phyloP scores from a whole-genome alignment of 1,140 invertebrate genomes.

The Zaprionus ghesquierei region DNA sequence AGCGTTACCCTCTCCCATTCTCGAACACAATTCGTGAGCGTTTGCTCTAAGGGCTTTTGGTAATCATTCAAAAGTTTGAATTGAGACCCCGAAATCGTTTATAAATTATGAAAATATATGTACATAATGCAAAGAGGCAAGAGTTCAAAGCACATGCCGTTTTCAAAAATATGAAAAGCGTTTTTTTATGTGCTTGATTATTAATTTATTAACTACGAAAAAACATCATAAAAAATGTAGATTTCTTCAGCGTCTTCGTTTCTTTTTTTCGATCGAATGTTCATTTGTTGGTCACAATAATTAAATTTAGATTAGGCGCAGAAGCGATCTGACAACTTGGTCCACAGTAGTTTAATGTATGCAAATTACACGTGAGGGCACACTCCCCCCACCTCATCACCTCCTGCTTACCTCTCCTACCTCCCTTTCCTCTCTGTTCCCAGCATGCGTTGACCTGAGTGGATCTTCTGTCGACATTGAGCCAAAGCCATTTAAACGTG shows the following conservation, averaged over 20 bases:
- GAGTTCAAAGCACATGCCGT: conserved; percentile 73
- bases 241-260: conserved; percentile 50
- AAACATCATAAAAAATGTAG: conserved; percentile 38
- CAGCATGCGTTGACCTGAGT: conserved; percentile 12
- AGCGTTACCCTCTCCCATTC: neutral
- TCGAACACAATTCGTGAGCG: neutral
- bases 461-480: conserved; percentile 65
- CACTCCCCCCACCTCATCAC: conserved; percentile 19
- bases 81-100: conserved; percentile 66
- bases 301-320: conserved; percentile 78
- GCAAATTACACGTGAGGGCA: conserved; percentile 68
- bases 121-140: conserved; percentile 70
- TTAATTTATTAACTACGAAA: conserved; percentile 69
- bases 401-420: no score
- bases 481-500: conserved; percentile 66
- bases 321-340: conserved; percentile 43
- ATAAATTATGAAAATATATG: conserved; percentile 80
- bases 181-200: conserved; percentile 68
- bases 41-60: conserved; percentile 43
- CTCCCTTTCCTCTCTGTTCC: neutral
- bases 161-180: conserved; percentile 71
- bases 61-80: conserved; percentile 71
- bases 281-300: conserved; percentile 69
- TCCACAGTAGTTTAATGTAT: conserved; percentile 78
- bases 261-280: conserved; percentile 38